Base-by-base conservation (phyloP, 2,888 invertebrate species). In the Eudasyphora cyanicolor region DNA sequence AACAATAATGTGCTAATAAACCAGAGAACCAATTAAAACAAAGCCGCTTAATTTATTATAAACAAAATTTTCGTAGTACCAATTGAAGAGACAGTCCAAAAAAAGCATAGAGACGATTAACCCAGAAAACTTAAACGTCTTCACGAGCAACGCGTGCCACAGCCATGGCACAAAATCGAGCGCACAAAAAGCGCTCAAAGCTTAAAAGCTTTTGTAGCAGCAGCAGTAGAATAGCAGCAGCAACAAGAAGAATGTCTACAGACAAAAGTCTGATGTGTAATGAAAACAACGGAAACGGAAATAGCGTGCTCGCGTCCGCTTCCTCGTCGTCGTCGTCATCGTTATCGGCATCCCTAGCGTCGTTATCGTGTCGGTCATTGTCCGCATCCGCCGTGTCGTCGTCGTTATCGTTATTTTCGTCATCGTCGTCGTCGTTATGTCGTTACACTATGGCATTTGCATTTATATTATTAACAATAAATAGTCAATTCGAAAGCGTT, bases 151-250 rank as follows among this genome's bases (percentile, higher is more conserved):
- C 88, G 86, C 87, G 87, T 89, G 90, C 90, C 89, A 87, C 27
- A 81, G 88, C 88, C 87, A 89, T 87, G 90, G 90, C 90, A 88
- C 90, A 89, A 87, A 87, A 87, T 89, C 69, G 27, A 71, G 78
- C 84, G 80, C 85, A 77, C 75, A 76, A 82, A 81, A 84, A 81
- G 73, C 84, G 84, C 81, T 84, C 84, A 84, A 84, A 84, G 81
- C 84, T 84, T 76, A 84, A 84, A 81, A 79, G 78, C 77, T 76
- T 76, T 27, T 69, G 0, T 49, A 51, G 60, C 42, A 49, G 14
- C n/a, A n/a, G n/a, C n/a, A n/a, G n/a, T n/a, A n/a, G n/a, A n/a
- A n/a, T n/a, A n/a, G n/a, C n/a, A 35, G 14, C 27, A 24, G 21
- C 10, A 21, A 35, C 24, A 29, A 80, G 17, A 64, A 42, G 64